Conservation (phyloP, 2,797 vertebrate genomes). For the Gallirallus australis region DNA sequence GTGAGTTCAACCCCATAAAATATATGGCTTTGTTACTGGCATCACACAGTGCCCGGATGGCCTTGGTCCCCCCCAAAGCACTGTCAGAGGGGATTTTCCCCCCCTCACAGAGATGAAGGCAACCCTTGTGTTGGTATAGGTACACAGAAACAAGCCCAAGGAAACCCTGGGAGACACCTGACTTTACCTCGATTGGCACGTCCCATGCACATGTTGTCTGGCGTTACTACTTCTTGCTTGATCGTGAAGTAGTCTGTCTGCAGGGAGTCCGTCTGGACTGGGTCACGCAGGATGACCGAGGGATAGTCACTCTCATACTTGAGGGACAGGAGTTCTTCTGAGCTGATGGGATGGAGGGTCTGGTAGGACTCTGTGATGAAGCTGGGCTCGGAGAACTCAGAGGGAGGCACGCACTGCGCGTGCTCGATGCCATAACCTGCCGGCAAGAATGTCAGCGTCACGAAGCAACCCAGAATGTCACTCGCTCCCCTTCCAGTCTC, state of each 20-base stretch:
- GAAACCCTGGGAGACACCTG: background rate
- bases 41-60: accelerated
- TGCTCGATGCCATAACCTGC: conserved; percentile 97
- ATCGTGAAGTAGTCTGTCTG: conserved; percentile 93
- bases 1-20: background rate
- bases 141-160: background rate
- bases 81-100: no score
- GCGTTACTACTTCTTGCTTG: conserved; percentile 97
- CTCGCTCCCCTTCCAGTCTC: background rate
- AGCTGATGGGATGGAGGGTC: conserved; percentile 98
- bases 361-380: conserved; percentile 99
- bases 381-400: conserved; percentile 98
- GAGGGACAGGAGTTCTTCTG: conserved; percentile 95
- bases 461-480: accelerated
- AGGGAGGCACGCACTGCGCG: conserved; percentile 98
- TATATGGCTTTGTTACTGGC: background rate
- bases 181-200: conserved; percentile 94
- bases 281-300: conserved; percentile 91
- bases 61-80: background rate
- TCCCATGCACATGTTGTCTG: conserved; percentile 98
- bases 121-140: background rate
- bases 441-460: background rate
- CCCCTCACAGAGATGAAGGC: background rate
- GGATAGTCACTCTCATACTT: conserved; percentile 97
- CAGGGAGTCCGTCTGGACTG: conserved; percentile 86